phyloP scores from a whole-genome alignment of 2,888 invertebrate species.

The Lochmaea capreae region DNA sequence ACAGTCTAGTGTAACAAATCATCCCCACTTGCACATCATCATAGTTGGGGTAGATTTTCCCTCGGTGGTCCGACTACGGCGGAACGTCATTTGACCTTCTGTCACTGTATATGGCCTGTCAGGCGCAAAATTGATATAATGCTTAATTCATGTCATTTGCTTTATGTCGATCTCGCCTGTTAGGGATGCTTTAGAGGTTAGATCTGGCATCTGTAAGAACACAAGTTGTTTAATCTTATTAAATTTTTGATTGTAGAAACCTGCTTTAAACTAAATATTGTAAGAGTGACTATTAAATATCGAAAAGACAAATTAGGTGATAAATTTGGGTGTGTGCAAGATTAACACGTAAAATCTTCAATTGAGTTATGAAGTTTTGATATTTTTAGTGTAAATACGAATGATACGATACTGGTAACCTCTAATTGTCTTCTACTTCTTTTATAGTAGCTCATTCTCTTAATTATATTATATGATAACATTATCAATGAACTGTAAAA shows the following conservation, averaged over 20 bases:
- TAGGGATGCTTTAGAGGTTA: constrained; percentile 17
- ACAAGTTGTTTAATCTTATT: background rate
- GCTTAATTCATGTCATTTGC: constrained; percentile 64
- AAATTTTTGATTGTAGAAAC: background rate
- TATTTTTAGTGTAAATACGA: no score
- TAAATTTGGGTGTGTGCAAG: no score
- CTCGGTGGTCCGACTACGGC: constrained; percentile 43
- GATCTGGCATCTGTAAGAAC: background rate
- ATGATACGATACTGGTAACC: no score
- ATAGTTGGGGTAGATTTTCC: constrained; percentile 44
- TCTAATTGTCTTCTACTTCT: no score
- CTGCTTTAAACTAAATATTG: no score
- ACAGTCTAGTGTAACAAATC: constrained; percentile 46
- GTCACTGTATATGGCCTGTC: constrained; percentile 64
- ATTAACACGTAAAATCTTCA: no score
- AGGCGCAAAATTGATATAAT: constrained; percentile 66
- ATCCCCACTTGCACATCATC: constrained; percentile 48
- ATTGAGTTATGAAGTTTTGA: no score
- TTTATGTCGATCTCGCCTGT: constrained; percentile 49
- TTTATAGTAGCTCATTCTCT: no score
- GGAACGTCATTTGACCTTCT: constrained; percentile 64
- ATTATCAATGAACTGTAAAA: no score
- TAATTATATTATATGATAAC: no score
- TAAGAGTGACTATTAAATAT: no score
- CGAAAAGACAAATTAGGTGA: no score